Evolutionary conservation across 2,888 invertebrate species (phyloP), one percentile per base, ranked within the genome.

Genomic region (Gnatocerus cornutus): DNA sequence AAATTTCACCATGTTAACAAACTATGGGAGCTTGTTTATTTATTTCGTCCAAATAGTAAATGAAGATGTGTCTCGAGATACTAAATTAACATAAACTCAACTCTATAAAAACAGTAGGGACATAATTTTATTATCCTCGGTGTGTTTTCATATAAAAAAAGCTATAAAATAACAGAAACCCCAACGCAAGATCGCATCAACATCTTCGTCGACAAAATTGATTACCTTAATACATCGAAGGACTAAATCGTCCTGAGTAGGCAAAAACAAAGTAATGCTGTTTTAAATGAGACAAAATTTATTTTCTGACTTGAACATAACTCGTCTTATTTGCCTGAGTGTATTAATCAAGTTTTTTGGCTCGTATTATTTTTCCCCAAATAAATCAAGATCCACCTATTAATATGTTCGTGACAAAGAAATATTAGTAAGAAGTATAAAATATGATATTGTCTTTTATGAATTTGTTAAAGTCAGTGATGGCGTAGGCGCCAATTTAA

Each of bases 211-310:
- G 8, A 39, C 13, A 43, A 63, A 53, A 63, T 52, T 63, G 52
- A 63, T 63, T 52, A 53, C 41, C 53, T 53, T 61, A 63, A 63
- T 52, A 53, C 43, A 52, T 53, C 63, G 16, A 27, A 50, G 14
- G 43, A 29, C 53, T 5, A 45, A 63, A 63, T 63, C 6, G 63
- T 39, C 53, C 63, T 63, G 52, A 63, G 29, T 43, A 41, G 45
- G 41, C 63, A 52, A 53, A 63, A 63, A 41, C 43, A 63, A 53
- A 62, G 48, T 29, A 50, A 41, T 52, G 62, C 33, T 52, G 14
- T 37, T 62, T 62, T 62, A 50, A 62, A 62, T 62, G 62, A 43
- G 43, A 10, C 21, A 50, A 37, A 52, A 30, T 63, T n/a, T 29
- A 62, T 62, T 48, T 50, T 50, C 50, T 14, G 61, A 45, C 50